These are phyloP conservation scores for Chrysolina americana DNA, from an alignment of 2,888 invertebrate genomes.

Conservation along the genomic window DNA sequence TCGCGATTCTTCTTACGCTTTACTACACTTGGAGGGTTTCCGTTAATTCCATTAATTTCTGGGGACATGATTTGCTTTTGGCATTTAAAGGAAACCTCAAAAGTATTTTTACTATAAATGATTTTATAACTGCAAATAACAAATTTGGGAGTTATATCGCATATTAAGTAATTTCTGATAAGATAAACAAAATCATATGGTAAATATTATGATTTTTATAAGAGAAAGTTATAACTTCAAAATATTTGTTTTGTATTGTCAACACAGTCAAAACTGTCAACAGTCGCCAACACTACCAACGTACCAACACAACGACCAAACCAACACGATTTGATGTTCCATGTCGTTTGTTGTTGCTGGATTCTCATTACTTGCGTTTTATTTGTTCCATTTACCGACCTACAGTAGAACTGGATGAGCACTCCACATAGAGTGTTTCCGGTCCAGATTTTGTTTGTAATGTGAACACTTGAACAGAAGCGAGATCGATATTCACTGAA, in stretches of 20 bases:
- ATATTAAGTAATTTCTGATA: slow-evolving; percentile 11
- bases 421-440: too few species aligned
- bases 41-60: slow-evolving; percentile 64
- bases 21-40: slow-evolving; percentile 66
- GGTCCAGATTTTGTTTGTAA: too few species aligned
- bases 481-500: too few species aligned
- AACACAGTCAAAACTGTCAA: neutral
- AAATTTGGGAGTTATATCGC: neutral
- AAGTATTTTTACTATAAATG: neutral
- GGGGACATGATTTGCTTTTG: slow-evolving; percentile 59
- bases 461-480: too few species aligned
- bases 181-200: slow-evolving; percentile 8
- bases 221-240: neutral
- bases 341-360: too few species aligned
- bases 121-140: neutral
- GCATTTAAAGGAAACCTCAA: neutral
- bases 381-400: too few species aligned
- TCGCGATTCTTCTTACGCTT: slow-evolving; percentile 68
- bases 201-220: neutral
- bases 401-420: too few species aligned
- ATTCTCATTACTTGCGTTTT: too few species aligned
- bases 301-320: too few species aligned
- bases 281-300: neutral
- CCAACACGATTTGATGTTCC: too few species aligned
- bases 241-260: neutral